A percentile compares a stretch with the other conserved stretches of the same genome.
These are phyloP conservation scores for Megalonaias nervosa DNA, from an alignment of 1,140 invertebrate species.

Conservation along the genomic window DNA sequence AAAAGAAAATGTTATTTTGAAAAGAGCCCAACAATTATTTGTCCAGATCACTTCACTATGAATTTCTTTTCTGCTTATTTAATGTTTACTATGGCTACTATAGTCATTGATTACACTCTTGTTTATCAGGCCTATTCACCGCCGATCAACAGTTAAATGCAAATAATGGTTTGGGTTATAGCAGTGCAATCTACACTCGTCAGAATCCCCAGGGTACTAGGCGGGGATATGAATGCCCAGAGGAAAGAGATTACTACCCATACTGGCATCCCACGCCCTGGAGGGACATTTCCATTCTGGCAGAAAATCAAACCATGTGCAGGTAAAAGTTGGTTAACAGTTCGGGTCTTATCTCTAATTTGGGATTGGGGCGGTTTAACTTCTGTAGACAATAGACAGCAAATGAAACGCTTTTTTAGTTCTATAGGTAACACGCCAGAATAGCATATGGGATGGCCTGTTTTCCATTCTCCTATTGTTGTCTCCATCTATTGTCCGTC, in stretches of 20 bases:
- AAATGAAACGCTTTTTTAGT: too few relatives aligned
- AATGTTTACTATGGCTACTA: too few relatives aligned
- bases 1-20: too few relatives aligned
- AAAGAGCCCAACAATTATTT: too few relatives aligned
- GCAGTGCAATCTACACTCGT: slow-evolving; percentile 66
- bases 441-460: too few relatives aligned
- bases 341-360: too few relatives aligned
- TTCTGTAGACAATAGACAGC: too few relatives aligned
- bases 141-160: slow-evolving; percentile 68
- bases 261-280: slow-evolving; percentile 71
- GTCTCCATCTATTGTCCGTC: too few relatives aligned
- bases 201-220: slow-evolving; percentile 68
- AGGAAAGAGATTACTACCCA: slow-evolving; percentile 70
- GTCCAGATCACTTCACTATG: too few relatives aligned
- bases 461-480: too few relatives aligned
- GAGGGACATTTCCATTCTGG: slow-evolving; percentile 68
- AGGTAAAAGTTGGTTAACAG: slow-evolving; percentile 40
- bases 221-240: slow-evolving; percentile 71
- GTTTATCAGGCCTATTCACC: slow-evolving; percentile 62
- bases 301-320: slow-evolving; percentile 66
- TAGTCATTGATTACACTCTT: neutral
- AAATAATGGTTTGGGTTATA: slow-evolving; percentile 63
- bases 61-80: neutral
- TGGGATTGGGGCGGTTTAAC: too few relatives aligned
- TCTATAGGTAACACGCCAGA: too few relatives aligned